Evolutionary conservation across 2,888 invertebrate genomes (phyloP), one percentile per base, ranked within the genome.

Genomic region (Carpatolechia fugitivella): DNA sequence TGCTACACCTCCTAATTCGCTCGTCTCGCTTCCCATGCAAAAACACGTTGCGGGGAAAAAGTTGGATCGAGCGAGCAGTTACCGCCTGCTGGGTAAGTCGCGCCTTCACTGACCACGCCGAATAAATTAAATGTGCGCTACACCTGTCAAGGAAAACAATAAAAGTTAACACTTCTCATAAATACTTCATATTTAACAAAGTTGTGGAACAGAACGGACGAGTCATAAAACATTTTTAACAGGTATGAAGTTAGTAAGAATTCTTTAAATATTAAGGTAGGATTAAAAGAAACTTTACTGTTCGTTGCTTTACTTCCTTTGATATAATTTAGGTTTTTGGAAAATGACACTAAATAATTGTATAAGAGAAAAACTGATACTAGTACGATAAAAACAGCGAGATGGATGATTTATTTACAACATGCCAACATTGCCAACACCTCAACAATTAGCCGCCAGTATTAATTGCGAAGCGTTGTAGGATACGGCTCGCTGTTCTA

Each of bases 1-100:
- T 78, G 72, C 72, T 75, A 73, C 74, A 69, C 72, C 76, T 72
- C 67, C 73, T 75, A 78, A 75, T 74, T 75, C 68, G 70, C 74
- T 63, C 69, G 72, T 73, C 69, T 73, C 69, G 65, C 65, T 70
- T 70, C 70, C 69, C 70, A 73, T 77, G 74, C 76, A 80, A 77
- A 77, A 77, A 78, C 71, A 60, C 66, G 62, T 60, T 66, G 63
- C 61, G 63, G 70, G 70, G 70, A 78, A 79, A 77, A 78, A 75
- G 60, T 64, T 61, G 65, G 65, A 61, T 58, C 65, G 18, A 10
- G 40, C 69, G 68, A 69, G 69, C 69, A 71, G 69, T 58, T 72
- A 71, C 76, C 77, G 68, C 76, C 78, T 65, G 76, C 74, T 75
- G 74, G 59, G 77, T 71, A 72, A 68, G 62, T 68, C 74, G 70